These are phyloP conservation scores for Noturus placidus DNA, from an alignment of 2,113 vertebrate species.

Conservation along the genomic window DNA sequence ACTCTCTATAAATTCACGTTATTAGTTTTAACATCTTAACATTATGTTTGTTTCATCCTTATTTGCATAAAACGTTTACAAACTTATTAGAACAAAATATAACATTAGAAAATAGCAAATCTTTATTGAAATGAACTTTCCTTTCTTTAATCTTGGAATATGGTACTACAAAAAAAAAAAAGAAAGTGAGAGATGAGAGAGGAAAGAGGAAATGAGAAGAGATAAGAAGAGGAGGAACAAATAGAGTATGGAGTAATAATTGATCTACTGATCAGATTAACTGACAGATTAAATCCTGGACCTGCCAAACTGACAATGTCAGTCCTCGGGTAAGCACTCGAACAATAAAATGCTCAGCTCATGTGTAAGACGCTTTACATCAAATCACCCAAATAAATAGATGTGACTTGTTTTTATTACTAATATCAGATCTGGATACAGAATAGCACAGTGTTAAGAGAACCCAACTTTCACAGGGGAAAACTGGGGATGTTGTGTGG, in stretches of 20 bases:
- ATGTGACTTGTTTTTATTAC: background rate
- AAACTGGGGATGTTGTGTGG: background rate
- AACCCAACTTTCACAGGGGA: background rate
- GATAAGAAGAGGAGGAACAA: background rate
- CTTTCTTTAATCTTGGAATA: background rate
- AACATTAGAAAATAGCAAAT: background rate
- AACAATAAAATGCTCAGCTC: background rate
- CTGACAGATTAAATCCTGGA: background rate
- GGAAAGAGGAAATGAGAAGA: background rate
- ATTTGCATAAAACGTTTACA: background rate
- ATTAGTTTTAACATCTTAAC: background rate
- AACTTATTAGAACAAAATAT: background rate
- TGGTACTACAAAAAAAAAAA: background rate
- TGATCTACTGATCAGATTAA: background rate
- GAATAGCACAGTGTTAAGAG: background rate
- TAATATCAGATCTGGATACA: background rate
- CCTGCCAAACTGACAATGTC: background rate
- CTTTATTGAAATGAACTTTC: background rate
- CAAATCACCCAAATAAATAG: background rate
- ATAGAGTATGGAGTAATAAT: background rate
- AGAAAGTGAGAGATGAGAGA: background rate
- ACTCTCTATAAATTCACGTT: background rate
- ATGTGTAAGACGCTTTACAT: background rate
- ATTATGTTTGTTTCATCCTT: background rate
- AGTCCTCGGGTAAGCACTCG: background rate